Percentiles rank a stretch among this genome's conserved stretches.
These are phyloP conservation scores for Temnothorax rugatulus DNA, from an alignment of 2,888 invertebrate genomes.

Conservation along the genomic window DNA sequence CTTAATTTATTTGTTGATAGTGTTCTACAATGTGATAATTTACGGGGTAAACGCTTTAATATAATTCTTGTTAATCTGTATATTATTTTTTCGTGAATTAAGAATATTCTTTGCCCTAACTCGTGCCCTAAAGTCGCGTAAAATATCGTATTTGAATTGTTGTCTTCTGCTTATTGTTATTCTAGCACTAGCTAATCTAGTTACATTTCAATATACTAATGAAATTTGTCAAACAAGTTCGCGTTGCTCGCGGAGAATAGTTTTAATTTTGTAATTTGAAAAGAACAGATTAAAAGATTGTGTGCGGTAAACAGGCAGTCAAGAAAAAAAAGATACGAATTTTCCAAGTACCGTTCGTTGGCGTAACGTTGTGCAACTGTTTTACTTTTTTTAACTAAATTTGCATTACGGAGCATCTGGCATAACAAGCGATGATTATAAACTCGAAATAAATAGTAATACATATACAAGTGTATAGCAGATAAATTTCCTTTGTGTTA, in stretches of 20 bases:
- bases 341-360: neutral
- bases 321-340: neutral
- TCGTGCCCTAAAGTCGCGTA: neutral
- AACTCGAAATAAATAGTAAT: neutral
- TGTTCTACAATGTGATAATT: neutral
- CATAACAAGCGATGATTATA: neutral
- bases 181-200: neutral
- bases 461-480: neutral
- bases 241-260: neutral
- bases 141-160: neutral
- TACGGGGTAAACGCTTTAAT: neutral
- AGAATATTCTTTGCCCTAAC: neutral
- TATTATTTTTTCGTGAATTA: neutral
- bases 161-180: neutral
- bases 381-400: conserved; percentile 30
- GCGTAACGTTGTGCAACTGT: neutral
- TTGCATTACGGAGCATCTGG: neutral
- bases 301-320: neutral
- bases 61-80: neutral
- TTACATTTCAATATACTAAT: neutral
- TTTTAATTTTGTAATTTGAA: conserved; percentile 11
- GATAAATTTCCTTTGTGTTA: neutral
- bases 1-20: neutral
- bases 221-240: neutral
- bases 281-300: conserved; percentile 31